A percentile compares a stretch with the other conserved stretches of the same genome.
Conservation (phyloP, 2,888 invertebrate species). For the Chorisops tibialis region DNA sequence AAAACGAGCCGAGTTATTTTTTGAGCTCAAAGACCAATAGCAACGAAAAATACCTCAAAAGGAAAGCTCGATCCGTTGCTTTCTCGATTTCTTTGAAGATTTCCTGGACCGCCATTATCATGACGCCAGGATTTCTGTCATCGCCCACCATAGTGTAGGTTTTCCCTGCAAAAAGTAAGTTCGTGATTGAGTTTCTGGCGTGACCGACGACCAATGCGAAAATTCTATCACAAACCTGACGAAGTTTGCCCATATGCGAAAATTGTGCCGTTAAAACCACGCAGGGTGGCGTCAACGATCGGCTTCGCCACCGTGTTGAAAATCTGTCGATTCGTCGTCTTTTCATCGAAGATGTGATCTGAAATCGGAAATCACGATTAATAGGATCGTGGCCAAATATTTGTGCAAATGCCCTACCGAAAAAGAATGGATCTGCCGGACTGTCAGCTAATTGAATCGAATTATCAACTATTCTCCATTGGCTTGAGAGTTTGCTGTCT, state of each 20-base stretch:
- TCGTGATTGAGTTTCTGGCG: too few relatives aligned
- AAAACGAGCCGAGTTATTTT: neutral
- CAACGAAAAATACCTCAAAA: constrained; percentile 59
- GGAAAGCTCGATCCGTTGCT: constrained; percentile 65
- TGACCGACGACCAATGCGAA: neutral
- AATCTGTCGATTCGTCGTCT: constrained; percentile 59
- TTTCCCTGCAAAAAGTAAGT: constrained; percentile 53
- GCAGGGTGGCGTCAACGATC: constrained; percentile 66
- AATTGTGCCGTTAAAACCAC: constrained; percentile 81
- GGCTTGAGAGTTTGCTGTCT: constrained; percentile 56
- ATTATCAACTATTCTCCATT: constrained; percentile 63
- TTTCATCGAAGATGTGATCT: constrained; percentile 71
- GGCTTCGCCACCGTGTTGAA: constrained; percentile 68
- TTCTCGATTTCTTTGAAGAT: constrained; percentile 66
- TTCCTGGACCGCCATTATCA: constrained; percentile 67
- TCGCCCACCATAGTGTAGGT: constrained; percentile 82
- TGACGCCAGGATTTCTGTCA: constrained; percentile 66
- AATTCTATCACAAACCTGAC: constrained; percentile 58
- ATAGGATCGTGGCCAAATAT: neutral
- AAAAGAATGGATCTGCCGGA: constrained; percentile 52
- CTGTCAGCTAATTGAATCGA: constrained; percentile 59
- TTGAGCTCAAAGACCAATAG: neutral
- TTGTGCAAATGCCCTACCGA: constrained; percentile 52
- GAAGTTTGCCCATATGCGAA: constrained; percentile 92
- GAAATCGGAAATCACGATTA: constrained; percentile 42